Percentiles rank a stretch among this genome's conserved stretches.
Evolutionary conservation across 1,140 invertebrate genomes (phyloP).

Genomic region (Calosoma granatense): DNA sequence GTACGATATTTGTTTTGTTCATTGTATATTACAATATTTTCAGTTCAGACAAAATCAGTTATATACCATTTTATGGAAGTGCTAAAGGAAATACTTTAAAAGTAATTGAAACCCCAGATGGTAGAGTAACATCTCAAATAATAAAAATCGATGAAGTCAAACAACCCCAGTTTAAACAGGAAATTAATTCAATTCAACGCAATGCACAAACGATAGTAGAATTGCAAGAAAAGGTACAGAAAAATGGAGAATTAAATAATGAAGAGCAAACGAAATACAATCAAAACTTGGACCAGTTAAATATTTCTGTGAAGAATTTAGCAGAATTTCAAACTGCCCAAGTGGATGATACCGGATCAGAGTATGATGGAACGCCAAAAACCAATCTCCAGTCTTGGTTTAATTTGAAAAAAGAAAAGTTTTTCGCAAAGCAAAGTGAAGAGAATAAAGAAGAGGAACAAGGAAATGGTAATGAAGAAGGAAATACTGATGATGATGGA

Average conservation of each 20-base stretch:
- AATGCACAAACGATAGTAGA: conserved; percentile 38
- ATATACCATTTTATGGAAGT: conserved; percentile 52
- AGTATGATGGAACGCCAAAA: conserved; percentile 15
- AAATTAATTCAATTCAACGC: conserved; percentile 36
- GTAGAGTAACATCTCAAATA: conserved; percentile 39
- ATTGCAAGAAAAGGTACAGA: conserved; percentile 39
- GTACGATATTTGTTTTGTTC: too few relatives aligned
- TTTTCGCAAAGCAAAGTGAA: conserved; percentile 18
- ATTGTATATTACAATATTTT: too few relatives aligned
- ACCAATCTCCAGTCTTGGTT: conserved; percentile 27
- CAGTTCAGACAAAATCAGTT: conserved; percentile 21
- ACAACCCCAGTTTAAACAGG: conserved; percentile 16
- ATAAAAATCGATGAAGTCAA: conserved; percentile 15
- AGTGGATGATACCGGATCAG: conserved; percentile 17
- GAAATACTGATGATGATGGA: conserved; percentile 36
- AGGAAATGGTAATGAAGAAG: conserved; percentile 32
- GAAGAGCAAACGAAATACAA: conserved; percentile 37
- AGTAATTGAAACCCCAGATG: conserved; percentile 42
- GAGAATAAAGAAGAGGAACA: conserved; percentile 27
- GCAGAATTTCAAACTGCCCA: conserved; percentile 30
- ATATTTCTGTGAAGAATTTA: conserved; percentile 36
- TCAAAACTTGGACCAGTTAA: conserved; percentile 35
- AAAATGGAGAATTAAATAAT: conserved; percentile 34
- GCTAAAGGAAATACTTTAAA: conserved; percentile 51
- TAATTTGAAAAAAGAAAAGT: conserved; percentile 19